phyloP scores from a whole-genome alignment of 2,888 invertebrate genomes.

The Archaeoteleia sp. region DNA sequence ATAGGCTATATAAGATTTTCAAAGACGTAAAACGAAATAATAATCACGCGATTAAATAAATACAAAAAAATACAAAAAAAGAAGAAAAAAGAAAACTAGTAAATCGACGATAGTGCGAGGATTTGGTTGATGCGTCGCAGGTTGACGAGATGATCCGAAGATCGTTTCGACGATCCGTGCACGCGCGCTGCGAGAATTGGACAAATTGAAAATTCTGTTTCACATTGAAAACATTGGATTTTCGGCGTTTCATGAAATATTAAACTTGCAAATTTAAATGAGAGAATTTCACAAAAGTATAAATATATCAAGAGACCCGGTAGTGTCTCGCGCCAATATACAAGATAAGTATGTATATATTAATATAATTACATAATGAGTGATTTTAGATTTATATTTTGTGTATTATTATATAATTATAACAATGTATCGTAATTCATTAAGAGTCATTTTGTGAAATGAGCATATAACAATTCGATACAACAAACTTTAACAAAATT shows the following conservation, averaged over 20 bases:
- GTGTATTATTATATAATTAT: conserved; percentile 41
- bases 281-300: conserved; percentile 35
- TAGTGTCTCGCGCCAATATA: conserved; percentile 52
- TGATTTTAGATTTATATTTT: conserved; percentile 49
- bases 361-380: conserved; percentile 44
- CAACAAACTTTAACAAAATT: too few relatives aligned
- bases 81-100: conserved; percentile 1
- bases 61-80: conserved; percentile 6
- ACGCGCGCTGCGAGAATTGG: conserved; percentile 43
- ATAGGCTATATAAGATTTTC: conserved; percentile 67
- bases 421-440: conserved; percentile 23
- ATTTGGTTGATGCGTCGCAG: conserved; percentile 22
- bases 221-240: conserved; percentile 14
- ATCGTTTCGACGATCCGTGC: conserved; percentile 8
- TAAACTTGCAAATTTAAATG: conserved; percentile 23
- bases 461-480: too few relatives aligned
- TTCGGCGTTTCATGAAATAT: conserved; percentile 24
- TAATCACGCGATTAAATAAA: conserved; percentile 23
- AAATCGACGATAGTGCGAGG: conserved; percentile 15
- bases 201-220: conserved; percentile 50
- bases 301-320: conserved; percentile 51
- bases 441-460: background rate
- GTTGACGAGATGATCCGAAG: conserved; percentile 3
- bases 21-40: conserved; percentile 46
- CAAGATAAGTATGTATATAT: conserved; percentile 51